These are phyloP conservation scores for Sander lucioperca DNA, from an alignment of 2,113 vertebrate genomes.

Conservation along the genomic window DNA sequence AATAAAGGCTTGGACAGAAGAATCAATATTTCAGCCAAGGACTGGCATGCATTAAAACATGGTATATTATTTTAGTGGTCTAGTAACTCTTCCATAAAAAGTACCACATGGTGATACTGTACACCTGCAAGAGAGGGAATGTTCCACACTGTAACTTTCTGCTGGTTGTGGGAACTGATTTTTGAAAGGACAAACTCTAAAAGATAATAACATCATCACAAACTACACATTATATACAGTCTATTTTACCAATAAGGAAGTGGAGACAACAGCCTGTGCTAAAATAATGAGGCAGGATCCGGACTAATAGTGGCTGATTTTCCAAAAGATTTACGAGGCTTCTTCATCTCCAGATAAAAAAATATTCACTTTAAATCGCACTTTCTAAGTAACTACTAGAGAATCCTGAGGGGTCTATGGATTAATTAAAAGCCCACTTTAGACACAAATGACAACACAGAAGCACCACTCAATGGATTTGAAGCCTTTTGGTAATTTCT, in stretches of 20 bases:
- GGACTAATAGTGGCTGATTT: neutral
- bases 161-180: neutral
- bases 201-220: neutral
- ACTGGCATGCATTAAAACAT: constrained; percentile 46
- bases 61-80: constrained; percentile 43
- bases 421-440: constrained; percentile 20
- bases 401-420: constrained; percentile 12
- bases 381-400: constrained; percentile 11
- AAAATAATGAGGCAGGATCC: constrained; percentile 1
- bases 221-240: neutral
- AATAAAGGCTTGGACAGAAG: constrained; percentile 57
- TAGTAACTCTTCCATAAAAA: constrained; percentile 35
- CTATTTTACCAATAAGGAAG: neutral
- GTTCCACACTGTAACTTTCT: neutral
- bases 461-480: neutral
- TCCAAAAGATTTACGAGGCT: neutral
- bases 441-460: constrained; percentile 29
- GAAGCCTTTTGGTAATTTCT: neutral
- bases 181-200: constrained; percentile 1
- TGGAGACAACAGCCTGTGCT: constrained; percentile 12
- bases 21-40: constrained; percentile 70
- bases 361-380: neutral
- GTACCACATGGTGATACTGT: neutral
- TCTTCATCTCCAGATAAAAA: constrained; percentile 9
- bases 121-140: neutral